A percentile compares a stretch with the other conserved stretches of the same genome.
Evolutionary conservation across 1,140 invertebrate genomes (phyloP).

Genomic region (Drosophila pseudoananassae): DNA sequence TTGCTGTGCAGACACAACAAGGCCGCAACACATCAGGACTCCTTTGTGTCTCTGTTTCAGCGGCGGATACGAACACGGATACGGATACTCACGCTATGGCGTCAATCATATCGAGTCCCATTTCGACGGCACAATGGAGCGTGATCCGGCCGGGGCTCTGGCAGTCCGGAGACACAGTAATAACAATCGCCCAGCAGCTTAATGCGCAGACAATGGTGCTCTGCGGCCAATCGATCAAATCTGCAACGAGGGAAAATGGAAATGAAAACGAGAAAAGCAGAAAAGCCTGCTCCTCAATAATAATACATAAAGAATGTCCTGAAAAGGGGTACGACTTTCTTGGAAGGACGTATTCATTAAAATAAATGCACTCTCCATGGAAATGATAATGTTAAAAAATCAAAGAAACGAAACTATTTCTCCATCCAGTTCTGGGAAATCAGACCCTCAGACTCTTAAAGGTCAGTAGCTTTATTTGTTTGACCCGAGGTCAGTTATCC

Average conservation of each 20-base stretch:
- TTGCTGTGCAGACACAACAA: conserved; percentile 18
- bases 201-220: conserved; percentile 96
- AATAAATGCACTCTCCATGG: background rate
- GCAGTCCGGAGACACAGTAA: conserved; percentile 96
- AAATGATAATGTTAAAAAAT: background rate
- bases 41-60: conserved; percentile 38
- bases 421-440: conserved; percentile 1
- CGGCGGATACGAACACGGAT: conserved; percentile 8
- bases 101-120: conserved; percentile 98
- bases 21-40: conserved; percentile 39
- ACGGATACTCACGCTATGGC: conserved; percentile 93
- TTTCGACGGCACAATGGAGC: conserved; percentile 97
- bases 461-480: conserved; percentile 36
- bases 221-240: conserved; percentile 95
- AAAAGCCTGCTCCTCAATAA: background rate
- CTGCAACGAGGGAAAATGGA: conserved; percentile 84
- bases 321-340: background rate
- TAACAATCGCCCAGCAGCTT: conserved; percentile 97
- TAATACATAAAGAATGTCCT: background rate
- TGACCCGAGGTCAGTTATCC: conserved; percentile 27
- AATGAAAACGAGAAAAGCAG: conserved; percentile 16
- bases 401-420: background rate
- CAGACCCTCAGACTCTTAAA: conserved; percentile 5
- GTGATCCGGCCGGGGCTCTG: conserved; percentile 94
- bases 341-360: background rate